These are phyloP conservation scores for Drosophila sturtevanti DNA, from an alignment of 1,140 invertebrate species.

Conservation along the genomic window DNA sequence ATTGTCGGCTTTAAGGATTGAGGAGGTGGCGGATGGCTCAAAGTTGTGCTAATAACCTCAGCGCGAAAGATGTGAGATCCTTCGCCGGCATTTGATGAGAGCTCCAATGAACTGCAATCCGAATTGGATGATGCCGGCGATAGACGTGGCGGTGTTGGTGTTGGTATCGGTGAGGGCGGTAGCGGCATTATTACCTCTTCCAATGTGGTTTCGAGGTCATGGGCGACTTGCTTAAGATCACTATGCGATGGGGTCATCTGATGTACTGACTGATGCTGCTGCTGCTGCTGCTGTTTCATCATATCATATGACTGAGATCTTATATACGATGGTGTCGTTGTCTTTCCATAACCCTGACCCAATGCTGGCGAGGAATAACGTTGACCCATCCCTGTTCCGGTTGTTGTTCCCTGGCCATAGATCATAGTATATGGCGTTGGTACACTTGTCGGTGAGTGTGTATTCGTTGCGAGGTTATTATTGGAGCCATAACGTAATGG, in stretches of 20 bases:
- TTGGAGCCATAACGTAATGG: conserved; percentile 78
- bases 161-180: conserved; percentile 21
- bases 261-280: conserved; percentile 48
- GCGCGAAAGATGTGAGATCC: conserved; percentile 68
- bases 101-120: conserved; percentile 70
- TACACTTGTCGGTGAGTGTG: conserved; percentile 55
- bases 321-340: conserved; percentile 55
- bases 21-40: conserved; percentile 40
- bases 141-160: conserved; percentile 41
- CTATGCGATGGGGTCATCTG: conserved; percentile 80
- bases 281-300: conserved; percentile 39
- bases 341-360: conserved; percentile 45
- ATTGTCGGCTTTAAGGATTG: conserved; percentile 47
- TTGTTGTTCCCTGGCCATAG: conserved; percentile 42
- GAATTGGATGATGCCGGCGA: conserved; percentile 70
- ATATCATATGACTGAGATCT: conserved; percentile 80
- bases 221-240: conserved; percentile 77
- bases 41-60: conserved; percentile 75
- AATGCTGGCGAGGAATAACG: conserved; percentile 71
- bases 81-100: conserved; percentile 40
- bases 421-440: conserved; percentile 59
- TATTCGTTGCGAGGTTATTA: conserved; percentile 66
- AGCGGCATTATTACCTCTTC: conserved; percentile 58
- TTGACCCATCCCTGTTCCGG: conserved; percentile 39
- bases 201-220: conserved; percentile 74